These are phyloP conservation scores for Drosophila teissieri DNA, from an alignment of 1,140 invertebrate species.

Conservation along the genomic window DNA sequence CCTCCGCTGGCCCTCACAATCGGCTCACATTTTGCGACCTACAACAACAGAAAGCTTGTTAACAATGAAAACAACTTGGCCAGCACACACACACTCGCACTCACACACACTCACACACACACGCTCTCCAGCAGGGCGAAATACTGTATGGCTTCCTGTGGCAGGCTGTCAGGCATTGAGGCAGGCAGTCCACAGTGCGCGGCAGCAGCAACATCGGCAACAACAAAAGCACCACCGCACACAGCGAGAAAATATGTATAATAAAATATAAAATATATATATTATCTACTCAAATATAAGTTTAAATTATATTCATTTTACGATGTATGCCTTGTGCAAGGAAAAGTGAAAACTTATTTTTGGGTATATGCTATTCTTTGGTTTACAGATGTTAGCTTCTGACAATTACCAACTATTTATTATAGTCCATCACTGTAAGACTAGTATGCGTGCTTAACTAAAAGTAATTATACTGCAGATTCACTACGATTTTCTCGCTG, in stretches of 20 bases:
- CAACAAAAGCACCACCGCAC: slow-evolving; percentile 34
- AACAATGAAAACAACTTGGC: slow-evolving; percentile 82
- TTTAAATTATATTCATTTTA: no score
- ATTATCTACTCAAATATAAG: no score
- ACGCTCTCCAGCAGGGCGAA: slow-evolving; percentile 33
- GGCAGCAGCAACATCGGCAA: slow-evolving; percentile 28
- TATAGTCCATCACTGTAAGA: no score
- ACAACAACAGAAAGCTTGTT: slow-evolving; percentile 79
- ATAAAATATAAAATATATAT: no score
- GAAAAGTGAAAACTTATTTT: no score
- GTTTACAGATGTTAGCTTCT: no score
- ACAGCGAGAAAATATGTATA: background rate
- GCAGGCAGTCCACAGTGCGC: slow-evolving; percentile 62
- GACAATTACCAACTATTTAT: no score
- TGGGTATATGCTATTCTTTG: no score
- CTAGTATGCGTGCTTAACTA: no score
- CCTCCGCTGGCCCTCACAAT: background rate
- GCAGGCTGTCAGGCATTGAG: slow-evolving; percentile 73
- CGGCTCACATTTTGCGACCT: slow-evolving; percentile 60
- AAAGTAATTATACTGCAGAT: no score
- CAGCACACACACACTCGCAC: slow-evolving; percentile 17
- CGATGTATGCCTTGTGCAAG: no score
- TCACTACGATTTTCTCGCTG: background rate
- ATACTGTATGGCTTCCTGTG: slow-evolving; percentile 82
- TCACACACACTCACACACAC: slow-evolving; percentile 18